Conservation (phyloP, 2,797 vertebrate species). For the Rhabdophis nuchalis region DNA sequence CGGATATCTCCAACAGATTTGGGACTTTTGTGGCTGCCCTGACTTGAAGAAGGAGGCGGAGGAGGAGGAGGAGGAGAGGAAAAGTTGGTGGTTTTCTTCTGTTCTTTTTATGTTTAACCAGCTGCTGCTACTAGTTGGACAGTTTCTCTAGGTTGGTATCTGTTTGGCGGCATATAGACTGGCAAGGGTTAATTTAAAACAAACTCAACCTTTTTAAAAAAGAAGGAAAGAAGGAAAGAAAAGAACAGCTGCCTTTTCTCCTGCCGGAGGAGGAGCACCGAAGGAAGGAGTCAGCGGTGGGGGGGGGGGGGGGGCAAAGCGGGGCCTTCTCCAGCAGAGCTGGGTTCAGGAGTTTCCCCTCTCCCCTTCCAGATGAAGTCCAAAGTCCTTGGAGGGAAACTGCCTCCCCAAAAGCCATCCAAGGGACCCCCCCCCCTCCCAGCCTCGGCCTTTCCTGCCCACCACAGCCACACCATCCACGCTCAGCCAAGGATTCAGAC, state of each 20-base stretch:
- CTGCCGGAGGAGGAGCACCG: not conserved
- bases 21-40: constrained; percentile 96
- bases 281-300: not conserved
- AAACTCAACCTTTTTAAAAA: constrained; percentile 68
- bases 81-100: constrained; percentile 30
- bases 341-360: constrained; percentile 36
- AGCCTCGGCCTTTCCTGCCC: constrained; percentile 35
- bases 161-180: constrained; percentile 75
- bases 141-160: constrained; percentile 75
- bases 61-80: constrained; percentile 27
- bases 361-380: constrained; percentile 55
- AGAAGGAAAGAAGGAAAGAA: constrained; percentile 10
- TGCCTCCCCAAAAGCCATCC: constrained; percentile 39
- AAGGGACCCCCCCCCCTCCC: constrained; percentile 33
- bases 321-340: constrained; percentile 62
- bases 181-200: constrained; percentile 80
- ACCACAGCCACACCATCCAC: constrained; percentile 44
- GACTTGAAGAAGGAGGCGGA: constrained; percentile 80
- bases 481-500: constrained; percentile 49
- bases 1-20: constrained; percentile 98
- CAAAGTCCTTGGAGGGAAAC: constrained; percentile 39
- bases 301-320: constrained; percentile 34
- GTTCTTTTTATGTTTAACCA: constrained; percentile 62
- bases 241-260: not conserved
- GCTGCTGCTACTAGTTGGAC: constrained; percentile 71